Evolutionary conservation across 2,113 vertebrate species (phyloP).

Genomic region (Hoplias malabaricus): DNA sequence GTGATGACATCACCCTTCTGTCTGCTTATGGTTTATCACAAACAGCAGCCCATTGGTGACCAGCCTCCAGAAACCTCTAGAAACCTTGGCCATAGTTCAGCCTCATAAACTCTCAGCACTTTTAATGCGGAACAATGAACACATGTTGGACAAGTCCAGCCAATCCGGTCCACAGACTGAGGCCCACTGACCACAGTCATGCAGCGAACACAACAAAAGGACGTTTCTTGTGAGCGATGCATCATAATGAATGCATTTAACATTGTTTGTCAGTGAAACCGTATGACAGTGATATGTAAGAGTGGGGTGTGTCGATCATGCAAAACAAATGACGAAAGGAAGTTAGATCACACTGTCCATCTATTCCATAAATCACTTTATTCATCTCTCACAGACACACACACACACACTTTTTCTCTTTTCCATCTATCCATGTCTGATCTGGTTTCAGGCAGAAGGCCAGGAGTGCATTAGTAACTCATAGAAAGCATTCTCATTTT

Average conservation of each 20-base stretch:
- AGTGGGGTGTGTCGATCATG: not conserved
- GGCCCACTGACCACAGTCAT: not conserved
- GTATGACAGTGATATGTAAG: too few species aligned
- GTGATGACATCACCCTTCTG: not conserved
- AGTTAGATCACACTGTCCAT: not conserved
- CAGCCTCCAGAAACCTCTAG: not conserved
- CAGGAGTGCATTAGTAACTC: not conserved
- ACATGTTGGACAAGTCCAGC: not conserved
- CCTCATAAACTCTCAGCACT: not conserved
- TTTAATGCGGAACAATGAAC: not conserved
- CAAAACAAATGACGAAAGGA: too few species aligned
- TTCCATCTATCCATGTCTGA: not conserved
- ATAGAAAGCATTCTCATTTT: not conserved
- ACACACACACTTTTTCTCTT: too few species aligned
- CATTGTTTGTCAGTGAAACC: not conserved
- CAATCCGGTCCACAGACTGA: not conserved
- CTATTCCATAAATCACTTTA: not conserved
- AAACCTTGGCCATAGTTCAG: not conserved
- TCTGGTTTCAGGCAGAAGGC: not conserved
- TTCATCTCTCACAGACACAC: not conserved
- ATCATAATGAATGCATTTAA: not conserved
- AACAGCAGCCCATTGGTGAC: not conserved
- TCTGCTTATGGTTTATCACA: not conserved
- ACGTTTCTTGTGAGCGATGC: not conserved
- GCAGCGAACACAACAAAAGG: not conserved